phyloP scores from a whole-genome alignment of 1,140 invertebrate species.

The Lepidurus packardi region DNA sequence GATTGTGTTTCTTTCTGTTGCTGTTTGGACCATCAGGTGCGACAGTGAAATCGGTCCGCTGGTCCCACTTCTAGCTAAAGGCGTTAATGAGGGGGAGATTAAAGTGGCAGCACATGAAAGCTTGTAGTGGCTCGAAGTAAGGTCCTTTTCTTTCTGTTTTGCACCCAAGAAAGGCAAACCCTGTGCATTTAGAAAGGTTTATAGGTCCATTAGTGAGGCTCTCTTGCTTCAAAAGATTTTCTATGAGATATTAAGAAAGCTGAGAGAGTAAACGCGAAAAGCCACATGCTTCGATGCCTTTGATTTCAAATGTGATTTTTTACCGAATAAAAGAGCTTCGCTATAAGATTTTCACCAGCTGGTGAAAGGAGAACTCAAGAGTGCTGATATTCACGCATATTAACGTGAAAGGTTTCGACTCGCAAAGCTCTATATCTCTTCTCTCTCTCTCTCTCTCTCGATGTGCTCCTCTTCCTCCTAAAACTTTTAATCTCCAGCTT shows the following conservation, averaged over 20 bases:
- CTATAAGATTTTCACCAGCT: neutral
- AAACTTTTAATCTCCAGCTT: neutral
- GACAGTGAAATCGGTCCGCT: neutral
- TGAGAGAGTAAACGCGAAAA: neutral
- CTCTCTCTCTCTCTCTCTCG: neutral
- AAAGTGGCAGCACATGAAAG: conserved; percentile 15
- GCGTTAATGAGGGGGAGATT: conserved; percentile 2
- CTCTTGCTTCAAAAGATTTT: neutral
- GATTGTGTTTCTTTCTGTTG: too few species aligned
- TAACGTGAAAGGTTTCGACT: conserved; percentile 17
- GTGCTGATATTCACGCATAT: neutral
- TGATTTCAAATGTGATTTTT: neutral
- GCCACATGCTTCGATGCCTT: neutral
- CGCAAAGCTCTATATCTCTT: neutral
- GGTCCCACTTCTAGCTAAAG: neutral
- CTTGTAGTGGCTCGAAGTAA: neutral
- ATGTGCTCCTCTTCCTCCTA: neutral
- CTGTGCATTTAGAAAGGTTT: neutral
- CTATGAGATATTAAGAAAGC: neutral
- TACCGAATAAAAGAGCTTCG: neutral
- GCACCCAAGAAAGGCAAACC: neutral
- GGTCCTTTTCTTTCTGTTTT: neutral
- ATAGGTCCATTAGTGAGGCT: neutral
- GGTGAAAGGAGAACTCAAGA: neutral
- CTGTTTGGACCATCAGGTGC: too few species aligned